Evolutionary conservation across 1,140 invertebrate genomes (phyloP).

Genomic region (Zaprionus inermis): DNA sequence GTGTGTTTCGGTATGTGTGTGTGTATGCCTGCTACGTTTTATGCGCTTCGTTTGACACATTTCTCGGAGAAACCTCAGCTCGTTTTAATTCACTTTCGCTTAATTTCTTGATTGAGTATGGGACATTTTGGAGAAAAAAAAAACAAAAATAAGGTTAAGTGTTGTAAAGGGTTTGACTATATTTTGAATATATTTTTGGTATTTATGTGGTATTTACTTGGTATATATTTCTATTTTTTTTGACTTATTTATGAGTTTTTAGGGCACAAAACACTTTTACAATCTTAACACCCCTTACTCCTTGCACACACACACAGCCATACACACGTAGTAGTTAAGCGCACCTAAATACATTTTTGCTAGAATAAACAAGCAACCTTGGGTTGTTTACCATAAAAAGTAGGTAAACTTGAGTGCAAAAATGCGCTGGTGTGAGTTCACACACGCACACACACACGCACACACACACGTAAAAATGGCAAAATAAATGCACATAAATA

Average conservation of each 20-base stretch:
- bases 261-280: conserved; percentile 28
- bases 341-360: conserved; percentile 81
- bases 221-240: conserved; percentile 33
- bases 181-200: conserved; percentile 18
- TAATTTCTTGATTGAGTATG: conserved; percentile 17
- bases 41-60: conserved; percentile 38
- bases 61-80: conserved; percentile 25
- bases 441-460: conserved; percentile 33
- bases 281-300: conserved; percentile 4
- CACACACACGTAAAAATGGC: conserved; percentile 44
- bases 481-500: conserved; percentile 80
- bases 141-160: neutral
- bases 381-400: conserved; percentile 81
- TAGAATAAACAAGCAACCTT: conserved; percentile 83
- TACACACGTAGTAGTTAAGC: conserved; percentile 69
- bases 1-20: conserved; percentile 4
- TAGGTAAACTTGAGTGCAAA: conserved; percentile 83
- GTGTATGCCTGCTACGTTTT: conserved; percentile 28
- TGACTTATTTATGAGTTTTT: conserved; percentile 48
- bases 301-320: conserved; percentile 14
- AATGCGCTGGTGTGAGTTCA: conserved; percentile 67
- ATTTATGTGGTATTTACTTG: conserved; percentile 24
- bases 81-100: conserved; percentile 27
- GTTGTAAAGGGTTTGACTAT: conserved; percentile 6
- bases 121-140: conserved; percentile 4